Base-by-base conservation (phyloP, 2,797 vertebrate genomes). In the Argyrosomus regius region DNA sequence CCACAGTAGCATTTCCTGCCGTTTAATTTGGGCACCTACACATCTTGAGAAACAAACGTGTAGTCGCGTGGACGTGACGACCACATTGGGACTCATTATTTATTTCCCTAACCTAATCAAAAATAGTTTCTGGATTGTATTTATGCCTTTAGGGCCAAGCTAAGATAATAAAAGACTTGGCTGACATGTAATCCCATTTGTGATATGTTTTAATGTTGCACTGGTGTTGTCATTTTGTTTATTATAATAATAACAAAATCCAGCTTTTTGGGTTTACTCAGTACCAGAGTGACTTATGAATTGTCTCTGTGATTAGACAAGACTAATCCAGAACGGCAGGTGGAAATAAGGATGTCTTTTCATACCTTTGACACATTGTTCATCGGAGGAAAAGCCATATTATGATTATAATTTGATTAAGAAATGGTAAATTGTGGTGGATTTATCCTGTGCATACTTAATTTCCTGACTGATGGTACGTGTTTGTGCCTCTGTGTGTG, bases 401-500 rank as follows among this genome's bases (percentile, higher is more conserved):
- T 45, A 1, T 41, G 5, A 43, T 31, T 11, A 43, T 58, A 18
- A 61, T 63, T 68, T 60, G 13, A 69, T 64, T 0, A 61, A 48
- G 22, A 62, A 48, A 39, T 11, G 31, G 31, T 43, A 14, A 53
- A 28, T 22, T 17, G 5, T 26, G 46, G 20, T 56, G 58, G 52
- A 66, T 76, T 67, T 54, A 62, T 75, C 50, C 43, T 24, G 22
- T 17, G 2, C 28, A n/a, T 49, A 50, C 20, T 49, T 62, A 1
- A 62, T 76, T 56, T 58, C 43, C 58, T 72, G 53, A 70, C 54
- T 69, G 20, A 75, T n/a, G 54, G 18, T 59, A 28, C 17, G 16
- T 56, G 20, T 79, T 72, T 72, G 56, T 71, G 35, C 5, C 28
- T 20, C 13, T 49, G 26, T 80, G 28, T 72, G 12, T 65, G 6